Base-by-base conservation (phyloP, 2,888 invertebrate genomes). In the Phytoseiulus persimilis region DNA sequence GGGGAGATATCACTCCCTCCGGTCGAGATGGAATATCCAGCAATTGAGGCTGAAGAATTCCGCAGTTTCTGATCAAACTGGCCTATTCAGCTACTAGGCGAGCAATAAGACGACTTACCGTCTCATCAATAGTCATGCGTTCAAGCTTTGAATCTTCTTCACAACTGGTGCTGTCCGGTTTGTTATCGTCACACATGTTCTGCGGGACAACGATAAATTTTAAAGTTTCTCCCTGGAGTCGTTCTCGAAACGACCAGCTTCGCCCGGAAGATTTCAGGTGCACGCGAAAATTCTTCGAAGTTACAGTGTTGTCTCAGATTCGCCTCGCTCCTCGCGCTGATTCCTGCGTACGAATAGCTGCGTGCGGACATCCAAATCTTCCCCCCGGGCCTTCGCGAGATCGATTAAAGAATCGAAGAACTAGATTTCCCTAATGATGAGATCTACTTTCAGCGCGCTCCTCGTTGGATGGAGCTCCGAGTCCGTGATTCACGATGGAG, bases 101-200 rank as follows among this genome's bases (percentile, higher is more conserved):
- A 39, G 6, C 83, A 83, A 11, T n/a, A 39, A 3, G 32, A 23
- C 87, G 14, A 39, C 87, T 39, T 33, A 87, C 87, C 32, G 32
- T 87, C 33, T 87, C 87, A 0, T 87, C 87, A 14, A 87, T 33
- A 6, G 28, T 39, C 87, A 87, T 87, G 6, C 39, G 32, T 23
- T 87, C 87, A 6, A 28, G 87, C 33, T 87, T 87, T 33, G 45
- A 39, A n/a, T 87, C 87, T 31, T 87, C 87, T 33, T 87, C 87
- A 45, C 87, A 87, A n/a, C 87, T 87, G 39, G 87, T 87, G 87
- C 87, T 87, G 45, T 87, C 87, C 6, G 87, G 87, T 31, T 87
- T 87, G 31, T 87, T 87, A 9, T 83, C 33, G 33, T 87, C 45
- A 33, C 87, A 65, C 65, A 65, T 65, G 65, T 14, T 65, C 65